A percentile compares a stretch with the other conserved stretches of the same genome.
These are phyloP conservation scores for Trichogramma evanescens DNA, from an alignment of 2,888 invertebrate genomes.

Conservation along the genomic window DNA sequence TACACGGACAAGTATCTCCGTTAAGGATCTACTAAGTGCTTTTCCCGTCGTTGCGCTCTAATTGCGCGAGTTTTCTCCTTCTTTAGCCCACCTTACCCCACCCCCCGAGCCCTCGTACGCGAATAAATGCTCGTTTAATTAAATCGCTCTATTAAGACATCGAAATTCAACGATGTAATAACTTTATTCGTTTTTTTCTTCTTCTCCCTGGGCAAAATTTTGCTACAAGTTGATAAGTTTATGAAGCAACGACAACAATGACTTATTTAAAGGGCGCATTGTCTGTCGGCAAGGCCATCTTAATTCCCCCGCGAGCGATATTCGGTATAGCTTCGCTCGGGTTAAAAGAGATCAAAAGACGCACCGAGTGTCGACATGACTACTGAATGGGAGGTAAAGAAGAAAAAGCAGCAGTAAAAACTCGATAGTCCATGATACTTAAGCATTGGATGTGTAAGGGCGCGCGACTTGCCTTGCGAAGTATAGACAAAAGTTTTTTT, in stretches of 20 bases:
- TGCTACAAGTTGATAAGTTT: background rate
- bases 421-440: background rate
- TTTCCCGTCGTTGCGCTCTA: constrained; percentile 28
- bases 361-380: too few species aligned
- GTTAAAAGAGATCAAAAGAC: too few species aligned
- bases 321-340: too few species aligned
- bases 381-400: background rate
- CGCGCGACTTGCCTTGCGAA: background rate
- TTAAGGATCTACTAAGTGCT: constrained; percentile 28
- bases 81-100: background rate
- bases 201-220: background rate
- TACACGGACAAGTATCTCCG: constrained; percentile 23
- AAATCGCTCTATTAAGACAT: constrained; percentile 39
- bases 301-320: too few species aligned
- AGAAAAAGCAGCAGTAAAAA: background rate
- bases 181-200: constrained; percentile 6
- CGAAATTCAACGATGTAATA: constrained; percentile 28
- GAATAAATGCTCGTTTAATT: constrained; percentile 33
- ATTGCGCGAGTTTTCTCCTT: constrained; percentile 27
- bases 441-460: background rate
- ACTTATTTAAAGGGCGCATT: background rate
- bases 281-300: too few species aligned
- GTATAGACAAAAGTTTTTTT: too few species aligned
- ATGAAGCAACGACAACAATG: background rate
- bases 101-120: constrained; percentile 16